Percentiles rank a stretch among this genome's conserved stretches.
These are phyloP conservation scores for Drosophila bocki DNA, from an alignment of 1,140 invertebrate genomes.

Conservation along the genomic window DNA sequence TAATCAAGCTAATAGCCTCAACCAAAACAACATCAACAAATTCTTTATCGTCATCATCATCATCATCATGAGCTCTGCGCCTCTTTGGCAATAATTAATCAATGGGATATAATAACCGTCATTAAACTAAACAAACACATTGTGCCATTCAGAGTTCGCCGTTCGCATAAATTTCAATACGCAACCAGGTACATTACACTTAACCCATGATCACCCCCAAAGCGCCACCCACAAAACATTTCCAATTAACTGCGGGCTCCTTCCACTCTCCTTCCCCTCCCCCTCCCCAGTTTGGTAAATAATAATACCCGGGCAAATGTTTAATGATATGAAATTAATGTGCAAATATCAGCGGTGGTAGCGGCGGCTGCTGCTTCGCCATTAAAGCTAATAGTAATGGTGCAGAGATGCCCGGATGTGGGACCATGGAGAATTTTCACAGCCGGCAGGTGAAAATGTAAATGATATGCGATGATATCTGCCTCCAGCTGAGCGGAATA, in stretches of 20 bases:
- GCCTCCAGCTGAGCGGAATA: conserved; percentile 52
- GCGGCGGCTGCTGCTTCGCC: conserved; percentile 31
- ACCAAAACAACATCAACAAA: conserved; percentile 29
- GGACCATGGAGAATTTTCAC: conserved; percentile 42
- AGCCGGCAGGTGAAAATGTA: conserved; percentile 56
- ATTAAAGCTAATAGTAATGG: conserved; percentile 41
- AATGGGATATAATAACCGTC: conserved; percentile 72
- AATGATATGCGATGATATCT: conserved; percentile 52
- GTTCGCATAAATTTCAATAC: conserved; percentile 76
- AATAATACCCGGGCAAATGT: conserved; percentile 62
- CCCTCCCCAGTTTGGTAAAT: conserved; percentile 50
- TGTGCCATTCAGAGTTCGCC: conserved; percentile 30
- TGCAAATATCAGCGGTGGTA: conserved; percentile 59
- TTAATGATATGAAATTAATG: conserved; percentile 80
- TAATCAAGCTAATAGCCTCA: conserved; percentile 68
- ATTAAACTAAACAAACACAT: conserved; percentile 79
- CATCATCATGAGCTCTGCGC: conserved; percentile 6
- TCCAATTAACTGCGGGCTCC: conserved; percentile 57
- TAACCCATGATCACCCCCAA: conserved; percentile 28
- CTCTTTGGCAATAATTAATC: conserved; percentile 65
- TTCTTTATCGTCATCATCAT: conserved; percentile 37
- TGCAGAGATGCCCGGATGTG: conserved; percentile 22
- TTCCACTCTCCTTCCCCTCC: not conserved
- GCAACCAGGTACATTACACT: conserved; percentile 24
- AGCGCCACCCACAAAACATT: conserved; percentile 36